These are phyloP conservation scores for Sarcophilus harrisii DNA, from an alignment of 2,797 vertebrate genomes.

Conservation along the genomic window DNA sequence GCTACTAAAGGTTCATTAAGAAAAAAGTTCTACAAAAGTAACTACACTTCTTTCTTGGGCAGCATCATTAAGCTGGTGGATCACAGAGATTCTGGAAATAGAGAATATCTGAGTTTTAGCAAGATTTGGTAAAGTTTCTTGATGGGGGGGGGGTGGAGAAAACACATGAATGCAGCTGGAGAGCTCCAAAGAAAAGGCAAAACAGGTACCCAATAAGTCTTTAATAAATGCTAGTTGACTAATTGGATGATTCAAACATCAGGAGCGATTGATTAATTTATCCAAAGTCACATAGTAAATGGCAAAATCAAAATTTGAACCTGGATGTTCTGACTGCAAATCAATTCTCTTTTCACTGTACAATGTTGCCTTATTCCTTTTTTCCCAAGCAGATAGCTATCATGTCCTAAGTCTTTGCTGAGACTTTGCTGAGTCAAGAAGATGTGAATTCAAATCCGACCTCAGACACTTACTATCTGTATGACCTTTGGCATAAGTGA, in stretches of 20 bases:
- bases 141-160: background rate
- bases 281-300: background rate
- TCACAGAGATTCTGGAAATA: background rate
- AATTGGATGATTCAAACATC: too few relatives aligned
- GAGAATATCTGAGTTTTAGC: background rate
- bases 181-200: too few relatives aligned
- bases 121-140: background rate
- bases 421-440: background rate
- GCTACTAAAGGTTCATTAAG: background rate
- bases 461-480: background rate
- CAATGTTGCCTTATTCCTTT: background rate
- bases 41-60: background rate
- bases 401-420: background rate
- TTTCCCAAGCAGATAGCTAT: background rate
- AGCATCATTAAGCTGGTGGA: background rate
- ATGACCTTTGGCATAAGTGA: background rate
- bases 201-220: too few relatives aligned
- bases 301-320: background rate
- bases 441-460: background rate
- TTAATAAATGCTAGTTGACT: too few relatives aligned
- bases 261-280: background rate
- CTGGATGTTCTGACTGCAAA: background rate
- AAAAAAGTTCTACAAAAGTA: background rate
- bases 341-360: background rate
- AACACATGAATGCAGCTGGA: background rate